These are phyloP conservation scores for Muscicapa striata DNA, from an alignment of 2,797 vertebrate species.

Conservation along the genomic window DNA sequence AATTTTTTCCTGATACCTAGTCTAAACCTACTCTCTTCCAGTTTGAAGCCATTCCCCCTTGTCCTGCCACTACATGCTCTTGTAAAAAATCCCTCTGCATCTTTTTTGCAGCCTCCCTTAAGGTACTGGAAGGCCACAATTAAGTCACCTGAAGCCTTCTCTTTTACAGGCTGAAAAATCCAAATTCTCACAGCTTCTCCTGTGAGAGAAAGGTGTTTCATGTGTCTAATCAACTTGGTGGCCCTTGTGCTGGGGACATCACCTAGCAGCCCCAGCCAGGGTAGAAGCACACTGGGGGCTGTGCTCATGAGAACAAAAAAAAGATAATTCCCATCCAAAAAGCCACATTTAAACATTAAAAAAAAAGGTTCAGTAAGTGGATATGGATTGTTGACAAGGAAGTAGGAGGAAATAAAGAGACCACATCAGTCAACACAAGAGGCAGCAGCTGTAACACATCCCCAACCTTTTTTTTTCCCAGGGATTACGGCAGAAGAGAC, in stretches of 20 bases:
- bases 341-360: not conserved
- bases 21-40: not conserved
- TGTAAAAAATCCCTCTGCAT: not conserved
- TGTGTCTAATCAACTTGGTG: not conserved
- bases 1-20: not conserved
- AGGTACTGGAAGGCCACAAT: not conserved
- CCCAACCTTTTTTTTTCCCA: not conserved
- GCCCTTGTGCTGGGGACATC: not conserved
- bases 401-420: not conserved
- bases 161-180: not conserved
- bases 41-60: not conserved
- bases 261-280: not conserved
- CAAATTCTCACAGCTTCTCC: not conserved
- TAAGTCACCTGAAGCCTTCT: not conserved
- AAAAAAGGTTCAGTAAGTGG: not conserved
- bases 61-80: not conserved
- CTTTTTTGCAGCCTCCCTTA: not conserved
- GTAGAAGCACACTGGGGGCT: not conserved
- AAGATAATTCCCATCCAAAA: not conserved
- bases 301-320: not conserved
- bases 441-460: not conserved
- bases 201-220: not conserved
- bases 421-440: not conserved
- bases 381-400: not conserved
- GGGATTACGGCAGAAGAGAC: slow-evolving; percentile 17